These are phyloP conservation scores for Paradoxurus hermaphroditus DNA, from an alignment of 2,113 vertebrate genomes.

Conservation along the genomic window DNA sequence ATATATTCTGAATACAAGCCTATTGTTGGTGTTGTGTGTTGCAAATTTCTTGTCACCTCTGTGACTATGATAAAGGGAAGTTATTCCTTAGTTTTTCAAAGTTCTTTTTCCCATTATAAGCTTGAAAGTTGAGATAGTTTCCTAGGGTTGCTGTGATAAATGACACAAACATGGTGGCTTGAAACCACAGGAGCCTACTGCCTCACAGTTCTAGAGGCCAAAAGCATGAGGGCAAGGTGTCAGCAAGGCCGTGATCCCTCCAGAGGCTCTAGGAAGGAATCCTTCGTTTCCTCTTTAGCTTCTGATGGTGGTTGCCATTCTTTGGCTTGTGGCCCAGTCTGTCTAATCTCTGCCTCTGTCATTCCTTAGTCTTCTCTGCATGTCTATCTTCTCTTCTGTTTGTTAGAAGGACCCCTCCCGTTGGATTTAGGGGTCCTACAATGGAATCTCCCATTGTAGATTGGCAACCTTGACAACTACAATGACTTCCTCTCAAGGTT, in stretches of 20 bases:
- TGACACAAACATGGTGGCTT: neutral
- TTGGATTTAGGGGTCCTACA: neutral
- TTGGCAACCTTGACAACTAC: neutral
- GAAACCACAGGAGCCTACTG: neutral
- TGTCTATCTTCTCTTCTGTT: neutral
- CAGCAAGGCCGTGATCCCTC: rapidly evolving
- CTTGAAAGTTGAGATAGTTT: neutral
- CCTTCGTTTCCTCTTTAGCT: neutral
- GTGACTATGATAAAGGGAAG: neutral
- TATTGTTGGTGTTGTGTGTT: neutral
- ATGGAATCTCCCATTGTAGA: too few relatives aligned
- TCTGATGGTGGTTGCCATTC: rapidly evolving
- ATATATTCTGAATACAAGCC: neutral
- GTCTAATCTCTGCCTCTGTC: neutral
- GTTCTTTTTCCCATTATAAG: neutral
- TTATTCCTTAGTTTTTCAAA: neutral
- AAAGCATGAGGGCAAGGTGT: neutral
- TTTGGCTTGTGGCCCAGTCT: neutral
- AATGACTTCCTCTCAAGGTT: neutral
- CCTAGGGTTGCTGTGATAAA: neutral
- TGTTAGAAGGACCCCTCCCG: neutral
- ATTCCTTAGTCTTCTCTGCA: neutral
- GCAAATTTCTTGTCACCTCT: neutral
- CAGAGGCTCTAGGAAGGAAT: neutral
- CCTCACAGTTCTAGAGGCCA: too few relatives aligned